A percentile compares a stretch with the other conserved stretches of the same genome.
phyloP scores from a whole-genome alignment of 2,888 invertebrate species.

The Diaprepes abbreviatus region DNA sequence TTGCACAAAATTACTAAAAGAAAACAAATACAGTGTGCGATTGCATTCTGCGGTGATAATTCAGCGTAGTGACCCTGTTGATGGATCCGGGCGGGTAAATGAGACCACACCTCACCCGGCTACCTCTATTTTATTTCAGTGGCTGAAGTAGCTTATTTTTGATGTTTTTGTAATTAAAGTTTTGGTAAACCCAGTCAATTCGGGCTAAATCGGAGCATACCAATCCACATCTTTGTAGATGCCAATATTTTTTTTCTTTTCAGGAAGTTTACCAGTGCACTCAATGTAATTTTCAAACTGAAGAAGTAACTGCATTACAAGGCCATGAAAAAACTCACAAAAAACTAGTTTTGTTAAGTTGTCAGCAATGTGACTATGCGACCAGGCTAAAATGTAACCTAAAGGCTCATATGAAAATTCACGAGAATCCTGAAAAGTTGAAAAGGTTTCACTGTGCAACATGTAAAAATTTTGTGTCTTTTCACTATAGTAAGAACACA shows the following conservation, averaged over 20 bases:
- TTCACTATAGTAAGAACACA: not conserved
- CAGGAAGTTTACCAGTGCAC: conserved; percentile 15
- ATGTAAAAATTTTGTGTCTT: conserved; percentile 2
- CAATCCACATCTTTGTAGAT: too few relatives aligned
- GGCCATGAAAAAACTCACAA: conserved; percentile 10
- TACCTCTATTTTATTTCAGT: too few relatives aligned
- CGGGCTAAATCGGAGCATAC: too few relatives aligned
- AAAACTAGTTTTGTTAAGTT: not conserved
- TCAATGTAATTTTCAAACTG: conserved; percentile 12
- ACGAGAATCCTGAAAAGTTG: not conserved
- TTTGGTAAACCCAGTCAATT: too few relatives aligned
- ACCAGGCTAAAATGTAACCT: conserved; percentile 7
- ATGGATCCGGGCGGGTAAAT: too few relatives aligned
- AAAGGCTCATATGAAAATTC: conserved; percentile 13
- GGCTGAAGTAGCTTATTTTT: too few relatives aligned
- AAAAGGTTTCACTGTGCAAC: not conserved
- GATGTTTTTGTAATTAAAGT: too few relatives aligned
- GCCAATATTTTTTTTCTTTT: conserved; percentile 10
- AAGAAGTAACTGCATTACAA: not conserved
- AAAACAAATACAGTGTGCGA: too few relatives aligned
- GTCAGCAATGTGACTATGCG: conserved; percentile 15
- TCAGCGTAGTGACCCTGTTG: too few relatives aligned
- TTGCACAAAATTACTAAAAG: too few relatives aligned
- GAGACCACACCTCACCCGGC: too few relatives aligned
- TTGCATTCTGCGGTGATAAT: too few relatives aligned